Conservation (phyloP, 1,140 invertebrate species). For the Antheraea pernyi region DNA sequence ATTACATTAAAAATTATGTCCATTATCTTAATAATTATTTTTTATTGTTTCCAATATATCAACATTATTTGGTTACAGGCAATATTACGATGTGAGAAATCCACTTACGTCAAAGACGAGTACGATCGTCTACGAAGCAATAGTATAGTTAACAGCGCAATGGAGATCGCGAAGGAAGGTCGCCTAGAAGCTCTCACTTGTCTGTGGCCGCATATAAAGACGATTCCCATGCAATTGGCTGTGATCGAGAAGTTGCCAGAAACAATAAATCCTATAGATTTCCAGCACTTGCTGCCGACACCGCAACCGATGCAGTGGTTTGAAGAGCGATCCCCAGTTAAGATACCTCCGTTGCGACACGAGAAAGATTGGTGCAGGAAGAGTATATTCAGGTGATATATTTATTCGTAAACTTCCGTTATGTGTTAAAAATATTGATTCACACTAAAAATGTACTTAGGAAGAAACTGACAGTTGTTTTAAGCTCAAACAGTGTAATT, state of each 20-base stretch:
- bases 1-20: no score
- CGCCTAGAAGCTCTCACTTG: slow-evolving; percentile 86
- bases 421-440: no score
- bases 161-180: slow-evolving; percentile 82
- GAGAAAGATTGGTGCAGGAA: slow-evolving; percentile 85
- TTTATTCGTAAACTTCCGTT: neutral
- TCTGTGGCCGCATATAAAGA: slow-evolving; percentile 81
- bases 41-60: neutral
- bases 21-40: no score
- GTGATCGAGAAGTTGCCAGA: slow-evolving; percentile 89
- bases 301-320: slow-evolving; percentile 62
- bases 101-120: slow-evolving; percentile 80
- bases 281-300: slow-evolving; percentile 83
- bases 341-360: slow-evolving; percentile 72
- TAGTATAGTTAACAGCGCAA: slow-evolving; percentile 63
- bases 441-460: no score
- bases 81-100: slow-evolving; percentile 69
- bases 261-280: slow-evolving; percentile 85
- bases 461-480: no score
- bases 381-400: slow-evolving; percentile 74
- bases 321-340: slow-evolving; percentile 74
- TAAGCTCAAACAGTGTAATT: no score
- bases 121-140: slow-evolving; percentile 76
- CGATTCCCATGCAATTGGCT: slow-evolving; percentile 84
- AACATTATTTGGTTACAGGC: slow-evolving; percentile 39